phyloP scores from a whole-genome alignment of 2,888 invertebrate species.

The Dusona sp. region DNA sequence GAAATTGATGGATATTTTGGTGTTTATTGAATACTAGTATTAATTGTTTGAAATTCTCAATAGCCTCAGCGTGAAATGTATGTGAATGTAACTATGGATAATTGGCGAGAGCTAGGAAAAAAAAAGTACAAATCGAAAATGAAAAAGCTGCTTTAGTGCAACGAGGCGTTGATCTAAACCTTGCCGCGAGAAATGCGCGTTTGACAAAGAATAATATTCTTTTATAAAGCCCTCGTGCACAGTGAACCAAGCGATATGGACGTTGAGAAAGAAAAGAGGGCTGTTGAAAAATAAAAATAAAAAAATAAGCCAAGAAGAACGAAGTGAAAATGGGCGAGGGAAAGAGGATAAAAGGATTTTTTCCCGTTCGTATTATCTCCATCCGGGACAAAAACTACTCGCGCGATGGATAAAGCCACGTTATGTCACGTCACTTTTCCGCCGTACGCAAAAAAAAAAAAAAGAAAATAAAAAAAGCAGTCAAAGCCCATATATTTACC shows the following conservation, averaged over 20 bases:
- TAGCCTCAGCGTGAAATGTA: neutral
- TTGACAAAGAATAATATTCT: slow-evolving; percentile 56
- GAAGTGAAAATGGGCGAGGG: slow-evolving; percentile 37
- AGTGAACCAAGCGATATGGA: slow-evolving; percentile 30
- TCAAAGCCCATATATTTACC: slow-evolving; percentile 57
- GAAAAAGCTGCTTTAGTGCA: slow-evolving; percentile 33
- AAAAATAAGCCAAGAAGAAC: slow-evolving; percentile 34
- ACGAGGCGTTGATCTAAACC: slow-evolving; percentile 4
- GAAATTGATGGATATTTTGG: neutral
- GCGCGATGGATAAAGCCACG: slow-evolving; percentile 63
- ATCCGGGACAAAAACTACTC: slow-evolving; percentile 59
- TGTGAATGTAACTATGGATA: neutral
- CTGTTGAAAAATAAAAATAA: slow-evolving; percentile 24
- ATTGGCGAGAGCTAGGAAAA: neutral
- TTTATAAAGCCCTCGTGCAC: slow-evolving; percentile 18
- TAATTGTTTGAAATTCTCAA: neutral
- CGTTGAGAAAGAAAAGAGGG: slow-evolving; percentile 13
- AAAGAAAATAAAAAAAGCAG: slow-evolving; percentile 40
- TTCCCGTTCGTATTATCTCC: slow-evolving; percentile 61
- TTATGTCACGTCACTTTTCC: slow-evolving; percentile 54
- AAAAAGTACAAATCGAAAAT: neutral
- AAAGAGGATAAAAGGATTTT: slow-evolving; percentile 65
- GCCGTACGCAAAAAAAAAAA: slow-evolving; percentile 33
- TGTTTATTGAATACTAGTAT: neutral
- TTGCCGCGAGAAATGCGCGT: slow-evolving; percentile 22